Evolutionary conservation across 1,140 invertebrate species (phyloP).

Genomic region (Nixonia krombeini): DNA sequence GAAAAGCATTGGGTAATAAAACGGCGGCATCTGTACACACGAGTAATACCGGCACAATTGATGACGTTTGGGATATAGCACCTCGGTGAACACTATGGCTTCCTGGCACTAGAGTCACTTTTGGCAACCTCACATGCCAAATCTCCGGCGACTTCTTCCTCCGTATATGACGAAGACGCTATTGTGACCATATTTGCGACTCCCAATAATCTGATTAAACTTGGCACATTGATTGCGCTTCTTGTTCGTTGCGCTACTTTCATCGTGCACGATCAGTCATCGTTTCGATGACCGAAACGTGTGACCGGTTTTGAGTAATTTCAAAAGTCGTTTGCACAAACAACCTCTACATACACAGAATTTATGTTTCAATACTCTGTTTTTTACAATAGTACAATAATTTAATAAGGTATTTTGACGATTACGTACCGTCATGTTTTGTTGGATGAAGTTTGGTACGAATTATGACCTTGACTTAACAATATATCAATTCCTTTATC

Average conservation of each 20-base stretch:
- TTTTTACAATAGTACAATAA: too few species aligned
- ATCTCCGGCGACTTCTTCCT: constrained; percentile 36
- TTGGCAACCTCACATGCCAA: constrained; percentile 31
- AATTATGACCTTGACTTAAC: too few species aligned
- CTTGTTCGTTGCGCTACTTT: constrained; percentile 9
- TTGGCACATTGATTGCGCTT: constrained; percentile 27
- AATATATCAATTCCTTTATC: too few species aligned
- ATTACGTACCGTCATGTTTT: too few species aligned
- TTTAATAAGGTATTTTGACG: too few species aligned
- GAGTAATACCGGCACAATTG: constrained; percentile 25
- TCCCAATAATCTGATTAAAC: constrained; percentile 12
- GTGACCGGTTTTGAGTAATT: too few species aligned
- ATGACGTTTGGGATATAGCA: constrained; percentile 27
- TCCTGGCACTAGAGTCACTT: constrained; percentile 33
- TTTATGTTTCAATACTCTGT: too few species aligned
- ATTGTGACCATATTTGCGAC: constrained; percentile 6
- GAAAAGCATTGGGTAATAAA: constrained; percentile 36
- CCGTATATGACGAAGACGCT: constrained; percentile 22
- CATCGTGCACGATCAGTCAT: not conserved
- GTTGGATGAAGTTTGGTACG: too few species aligned
- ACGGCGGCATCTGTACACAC: constrained; percentile 24
- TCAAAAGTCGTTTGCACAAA: too few species aligned
- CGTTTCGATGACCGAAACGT: too few species aligned
- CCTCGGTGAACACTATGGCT: constrained; percentile 21
- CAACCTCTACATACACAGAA: too few species aligned